Percentiles rank a stretch among this genome's conserved stretches.
phyloP scores from a whole-genome alignment of 2,888 invertebrate species.

The Dynastes maya region DNA sequence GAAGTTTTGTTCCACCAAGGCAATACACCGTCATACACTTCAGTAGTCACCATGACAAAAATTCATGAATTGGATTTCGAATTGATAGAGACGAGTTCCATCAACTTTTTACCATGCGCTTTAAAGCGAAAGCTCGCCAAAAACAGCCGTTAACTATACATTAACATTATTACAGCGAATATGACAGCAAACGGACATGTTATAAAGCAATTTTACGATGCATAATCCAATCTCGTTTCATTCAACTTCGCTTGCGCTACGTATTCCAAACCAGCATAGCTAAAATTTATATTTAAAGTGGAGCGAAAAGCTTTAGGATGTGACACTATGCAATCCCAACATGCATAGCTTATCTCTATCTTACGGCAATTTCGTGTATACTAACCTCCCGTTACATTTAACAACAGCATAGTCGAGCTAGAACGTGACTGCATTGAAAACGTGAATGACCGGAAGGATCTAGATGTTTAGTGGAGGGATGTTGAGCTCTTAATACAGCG shows the following conservation, averaged over 20 bases:
- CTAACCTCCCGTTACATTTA: neutral
- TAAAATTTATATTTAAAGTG: conserved; percentile 5
- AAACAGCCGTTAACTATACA: conserved; percentile 4
- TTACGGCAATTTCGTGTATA: neutral
- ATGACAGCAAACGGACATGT: conserved; percentile 8
- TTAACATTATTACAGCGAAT: conserved; percentile 5
- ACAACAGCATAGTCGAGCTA: neutral
- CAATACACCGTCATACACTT: too few relatives aligned
- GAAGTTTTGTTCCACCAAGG: too few relatives aligned
- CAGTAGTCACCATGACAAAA: too few relatives aligned
- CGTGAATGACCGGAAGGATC: conserved; percentile 3
- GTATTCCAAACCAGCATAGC: neutral
- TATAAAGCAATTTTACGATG: conserved; percentile 22
- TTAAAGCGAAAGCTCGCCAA: conserved; percentile 1
- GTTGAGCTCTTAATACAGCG: conserved; percentile 11
- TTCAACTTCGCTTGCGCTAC: neutral
- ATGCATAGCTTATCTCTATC: neutral
- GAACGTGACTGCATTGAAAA: conserved; percentile 22
- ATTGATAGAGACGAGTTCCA: too few relatives aligned
- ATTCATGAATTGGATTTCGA: too few relatives aligned
- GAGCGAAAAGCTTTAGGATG: conserved; percentile 7
- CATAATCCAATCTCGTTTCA: conserved; percentile 7
- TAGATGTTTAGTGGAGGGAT: conserved; percentile 2
- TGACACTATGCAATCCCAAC: neutral
- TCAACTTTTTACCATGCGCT: neutral